These are phyloP conservation scores for Empis livida DNA, from an alignment of 2,888 invertebrate species.

Conservation along the genomic window DNA sequence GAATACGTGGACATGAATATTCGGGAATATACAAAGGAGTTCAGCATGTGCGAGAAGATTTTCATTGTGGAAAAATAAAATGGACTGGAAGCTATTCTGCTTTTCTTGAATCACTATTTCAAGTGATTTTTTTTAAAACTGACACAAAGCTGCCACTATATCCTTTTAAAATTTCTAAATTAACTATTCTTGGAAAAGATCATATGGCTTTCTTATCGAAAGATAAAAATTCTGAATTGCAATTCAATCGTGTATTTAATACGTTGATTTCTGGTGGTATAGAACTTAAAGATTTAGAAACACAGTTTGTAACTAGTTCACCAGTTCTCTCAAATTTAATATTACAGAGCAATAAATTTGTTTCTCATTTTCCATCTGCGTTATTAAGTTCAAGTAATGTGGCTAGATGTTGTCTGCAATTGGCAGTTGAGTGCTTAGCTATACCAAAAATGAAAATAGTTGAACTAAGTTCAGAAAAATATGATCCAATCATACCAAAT, in stretches of 20 bases:
- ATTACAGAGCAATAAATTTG: constrained; percentile 60
- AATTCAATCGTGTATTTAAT: constrained; percentile 10
- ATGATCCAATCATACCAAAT: constrained; percentile 40
- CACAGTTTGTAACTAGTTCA: constrained; percentile 48
- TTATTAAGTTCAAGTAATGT: constrained; percentile 34
- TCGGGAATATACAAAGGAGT: constrained; percentile 17
- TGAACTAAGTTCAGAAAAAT: constrained; percentile 41
- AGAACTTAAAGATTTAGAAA: constrained; percentile 58
- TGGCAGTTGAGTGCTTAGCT: constrained; percentile 57
- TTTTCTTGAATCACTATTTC: constrained; percentile 76
- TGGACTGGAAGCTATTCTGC: constrained; percentile 76
- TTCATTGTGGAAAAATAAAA: constrained; percentile 21
- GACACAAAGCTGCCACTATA: constrained; percentile 54
- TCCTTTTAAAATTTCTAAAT: constrained; percentile 55
- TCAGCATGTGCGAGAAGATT: constrained; percentile 17
- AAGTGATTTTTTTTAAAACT: constrained; percentile 54
- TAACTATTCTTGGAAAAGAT: constrained; percentile 50
- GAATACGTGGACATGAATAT: constrained; percentile 53
- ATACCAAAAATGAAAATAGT: constrained; percentile 47
- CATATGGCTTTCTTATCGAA: constrained; percentile 38
- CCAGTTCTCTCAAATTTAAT: constrained; percentile 59
- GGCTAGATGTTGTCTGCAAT: constrained; percentile 49
- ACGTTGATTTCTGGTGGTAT: constrained; percentile 51
- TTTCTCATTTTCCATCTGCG: constrained; percentile 43
- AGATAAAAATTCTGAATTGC: constrained; percentile 16